Base-by-base conservation (phyloP, 2,797 vertebrate species). In the Malurus leucopterus region DNA sequence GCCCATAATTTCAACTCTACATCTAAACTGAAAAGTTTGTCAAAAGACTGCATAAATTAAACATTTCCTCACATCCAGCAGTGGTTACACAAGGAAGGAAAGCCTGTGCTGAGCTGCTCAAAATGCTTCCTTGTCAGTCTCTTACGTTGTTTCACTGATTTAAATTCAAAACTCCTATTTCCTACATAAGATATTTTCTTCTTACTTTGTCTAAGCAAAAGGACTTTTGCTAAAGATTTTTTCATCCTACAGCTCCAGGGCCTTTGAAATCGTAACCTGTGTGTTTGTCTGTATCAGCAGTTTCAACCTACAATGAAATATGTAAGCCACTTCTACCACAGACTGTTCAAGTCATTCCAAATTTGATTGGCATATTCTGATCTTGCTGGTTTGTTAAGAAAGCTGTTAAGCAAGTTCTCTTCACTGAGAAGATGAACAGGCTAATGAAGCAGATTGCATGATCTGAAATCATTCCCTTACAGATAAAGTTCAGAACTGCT, bases 301-400 rank as follows among this genome's bases (percentile, higher is more conserved):
- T 84, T 93, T 73, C 74, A 90, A 61, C 70, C 74, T 54, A 79
- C 77, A 91, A 50, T 51, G 74, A 86, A 70, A 83, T 68, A 58
- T 9, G 3, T 82, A 90, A 95, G 90, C 86, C 90, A 84, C 78
- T 88, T 92, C 76, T 14, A 64, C 34, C 64, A 74, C 57, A 79
- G 64, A 62, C 23, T 57, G 41, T 49, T 86, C 34, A 53, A 92
- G 40, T 63, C 19, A 16, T 53, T 73, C 29, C 23, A 49, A 23
- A 38, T 86, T 86, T 92, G 88, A 95, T 14, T 94, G 91, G 71
- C 86, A n/a, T 64, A 44, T 90, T 82, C 90, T 86, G 58, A 93
- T 91, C 90, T 88, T 78, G 23, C 61, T 54, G n/a, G 36, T 47
- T 92, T 92, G 32, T 84, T 86, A 84, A 91, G 92, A 58, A 90